phyloP scores from a whole-genome alignment of 2,113 vertebrate genomes.

The Melanerpes aurifrons region DNA sequence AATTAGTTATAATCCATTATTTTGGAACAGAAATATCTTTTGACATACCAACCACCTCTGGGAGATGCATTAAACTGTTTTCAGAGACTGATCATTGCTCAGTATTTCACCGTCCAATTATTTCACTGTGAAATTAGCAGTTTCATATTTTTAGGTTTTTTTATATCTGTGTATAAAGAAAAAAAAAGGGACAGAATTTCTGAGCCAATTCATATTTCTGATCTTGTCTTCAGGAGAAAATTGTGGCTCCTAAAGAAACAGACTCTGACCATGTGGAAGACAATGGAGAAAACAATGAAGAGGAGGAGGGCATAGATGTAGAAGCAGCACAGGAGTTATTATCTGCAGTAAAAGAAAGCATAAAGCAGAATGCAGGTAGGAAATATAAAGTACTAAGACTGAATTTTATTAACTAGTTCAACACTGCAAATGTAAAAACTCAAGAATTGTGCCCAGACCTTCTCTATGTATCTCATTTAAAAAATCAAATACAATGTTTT shows the following conservation, averaged over 20 bases:
- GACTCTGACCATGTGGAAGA: background rate
- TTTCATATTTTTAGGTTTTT: background rate
- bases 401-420: background rate
- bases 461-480: background rate
- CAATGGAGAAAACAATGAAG: constrained; percentile 32
- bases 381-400: background rate
- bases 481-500: background rate
- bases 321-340: constrained; percentile 79
- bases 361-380: constrained; percentile 83
- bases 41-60: background rate
- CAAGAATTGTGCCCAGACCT: background rate
- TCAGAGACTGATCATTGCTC: background rate
- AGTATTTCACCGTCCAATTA: background rate
- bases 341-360: constrained; percentile 78
- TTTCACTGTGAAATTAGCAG: background rate
- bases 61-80: background rate
- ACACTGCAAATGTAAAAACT: background rate
- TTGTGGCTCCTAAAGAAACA: constrained; percentile 35
- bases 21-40: background rate
- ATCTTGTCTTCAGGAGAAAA: constrained; percentile 61
- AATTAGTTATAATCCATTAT: background rate
- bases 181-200: background rate
- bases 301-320: constrained; percentile 53
- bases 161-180: background rate
- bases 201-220: background rate